phyloP scores from a whole-genome alignment of 2,888 invertebrate genomes.

The Nysson spinosus region DNA sequence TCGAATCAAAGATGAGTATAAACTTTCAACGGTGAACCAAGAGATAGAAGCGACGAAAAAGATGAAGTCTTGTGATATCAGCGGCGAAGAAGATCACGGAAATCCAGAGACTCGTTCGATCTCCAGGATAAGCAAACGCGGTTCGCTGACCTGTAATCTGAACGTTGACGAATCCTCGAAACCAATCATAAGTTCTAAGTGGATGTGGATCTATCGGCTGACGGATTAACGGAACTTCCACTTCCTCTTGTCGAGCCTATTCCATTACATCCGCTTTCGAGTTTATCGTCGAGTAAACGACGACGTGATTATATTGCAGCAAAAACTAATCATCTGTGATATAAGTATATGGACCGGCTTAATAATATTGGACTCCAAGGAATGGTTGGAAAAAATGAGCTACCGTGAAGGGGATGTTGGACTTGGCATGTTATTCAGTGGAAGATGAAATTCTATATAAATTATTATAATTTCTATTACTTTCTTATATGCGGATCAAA shows the following conservation, averaged over 20 bases:
- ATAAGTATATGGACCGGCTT: too few relatives aligned
- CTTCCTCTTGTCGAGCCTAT: constrained; percentile 6
- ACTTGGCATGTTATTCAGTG: too few relatives aligned
- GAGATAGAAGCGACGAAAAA: not conserved
- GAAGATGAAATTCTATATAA: too few relatives aligned
- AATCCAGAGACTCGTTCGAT: constrained; percentile 20
- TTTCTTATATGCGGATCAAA: not conserved
- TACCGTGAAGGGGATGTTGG: too few relatives aligned
- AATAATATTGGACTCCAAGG: too few relatives aligned
- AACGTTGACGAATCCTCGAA: constrained; percentile 22
- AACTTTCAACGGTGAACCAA: not conserved
- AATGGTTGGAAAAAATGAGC: too few relatives aligned
- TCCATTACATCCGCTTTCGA: constrained; percentile 1
- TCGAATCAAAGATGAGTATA: constrained; percentile 28
- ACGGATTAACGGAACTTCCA: constrained; percentile 8
- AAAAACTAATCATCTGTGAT: too few relatives aligned
- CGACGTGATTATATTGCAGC: not conserved
- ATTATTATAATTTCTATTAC: constrained; percentile 2
- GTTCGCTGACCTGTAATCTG: constrained; percentile 18
- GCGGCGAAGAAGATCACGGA: constrained; percentile 8
- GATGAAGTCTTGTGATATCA: constrained; percentile 15
- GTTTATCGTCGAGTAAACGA: not conserved
- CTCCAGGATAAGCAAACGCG: constrained; percentile 14
- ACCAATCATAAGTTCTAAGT: constrained; percentile 38
- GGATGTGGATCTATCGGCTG: constrained; percentile 13